Base-by-base conservation (phyloP, 1,140 invertebrate species). In the Drosophila mauritiana region DNA sequence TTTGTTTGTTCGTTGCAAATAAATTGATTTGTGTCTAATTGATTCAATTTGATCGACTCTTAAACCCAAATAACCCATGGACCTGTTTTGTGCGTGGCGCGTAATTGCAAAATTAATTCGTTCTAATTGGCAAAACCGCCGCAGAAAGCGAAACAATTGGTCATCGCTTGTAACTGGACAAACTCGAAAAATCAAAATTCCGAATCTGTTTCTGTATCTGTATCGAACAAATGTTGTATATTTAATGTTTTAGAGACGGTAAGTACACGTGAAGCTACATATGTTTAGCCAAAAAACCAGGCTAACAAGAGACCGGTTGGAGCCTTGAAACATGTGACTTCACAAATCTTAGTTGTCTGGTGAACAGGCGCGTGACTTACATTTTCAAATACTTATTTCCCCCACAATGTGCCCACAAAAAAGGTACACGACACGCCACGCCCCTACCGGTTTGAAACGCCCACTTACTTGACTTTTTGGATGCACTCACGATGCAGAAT, bases 71-170 rank as follows among this genome's bases (percentile, higher is more conserved):
- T 46, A 73, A 74, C 49, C 70, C 40, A 31, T 25, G 46, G 53
- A 76, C 73, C 73, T 53, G 73, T 57, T 73, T 73, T 68, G 46
- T 75, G 72, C 53, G 40, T 56, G 70, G 42, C 72, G 73, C 54
- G 73, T 67, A 76, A 76, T 76, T 76, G 53, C 73, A 65, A 76
- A 76, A 76, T 76, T 58, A 76, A 76, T 67, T 67, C 73, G 49
- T 76, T 75, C 73, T 76, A 76, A 76, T 74, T 74, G 72, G 54
- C 61, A 76, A 76, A 76, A 76, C 37, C 31, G 43, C 37, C 40
- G 36, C 57, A 49, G 72, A 73, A 74, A 64, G 42, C 56, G 49
- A 74, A 48, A 55, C 67, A 65, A 58, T 65, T 22, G 54, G 43
- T 49, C 54, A 40, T 37, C 15, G 36, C 27, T 11, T 39, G 12